These are phyloP conservation scores for Pongo abelii DNA, from an alignment of 2,113 vertebrate genomes.

Conservation along the genomic window DNA sequence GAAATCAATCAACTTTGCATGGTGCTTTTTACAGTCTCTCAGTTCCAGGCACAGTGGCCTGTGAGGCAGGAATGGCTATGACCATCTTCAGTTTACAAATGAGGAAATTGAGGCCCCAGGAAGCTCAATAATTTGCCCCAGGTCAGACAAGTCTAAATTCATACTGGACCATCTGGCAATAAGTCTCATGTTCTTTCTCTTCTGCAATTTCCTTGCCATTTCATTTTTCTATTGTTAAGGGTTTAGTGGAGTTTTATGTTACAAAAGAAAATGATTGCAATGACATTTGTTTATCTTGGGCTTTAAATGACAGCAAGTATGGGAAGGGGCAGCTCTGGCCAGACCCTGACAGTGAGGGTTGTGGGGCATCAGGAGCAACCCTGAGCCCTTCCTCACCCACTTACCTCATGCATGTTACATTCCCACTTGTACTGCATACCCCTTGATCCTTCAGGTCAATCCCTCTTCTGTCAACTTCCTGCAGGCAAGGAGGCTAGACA, in stretches of 20 bases:
- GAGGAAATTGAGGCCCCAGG: not conserved
- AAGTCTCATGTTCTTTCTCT: not conserved
- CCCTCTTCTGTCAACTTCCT: not conserved
- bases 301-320: not conserved
- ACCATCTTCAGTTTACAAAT: not conserved
- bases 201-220: too few species aligned
- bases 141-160: not conserved
- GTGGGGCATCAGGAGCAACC: not conserved
- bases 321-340: not conserved
- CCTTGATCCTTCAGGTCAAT: not conserved
- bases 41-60: not conserved
- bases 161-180: rapidly evolving
- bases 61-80: rapidly evolving
- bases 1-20: rapidly evolving
- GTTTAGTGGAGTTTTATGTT: not conserved
- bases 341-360: not conserved
- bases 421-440: not conserved
- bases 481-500: not conserved
- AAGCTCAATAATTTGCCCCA: not conserved
- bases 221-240: not conserved
- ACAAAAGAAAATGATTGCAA: rapidly evolving
- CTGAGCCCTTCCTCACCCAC: rapidly evolving
- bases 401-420: too few species aligned
- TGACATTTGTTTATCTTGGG: too few species aligned
- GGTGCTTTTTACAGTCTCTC: not conserved